Base-by-base conservation (phyloP, 2,113 vertebrate species). In the Siphamia tubifer region DNA sequence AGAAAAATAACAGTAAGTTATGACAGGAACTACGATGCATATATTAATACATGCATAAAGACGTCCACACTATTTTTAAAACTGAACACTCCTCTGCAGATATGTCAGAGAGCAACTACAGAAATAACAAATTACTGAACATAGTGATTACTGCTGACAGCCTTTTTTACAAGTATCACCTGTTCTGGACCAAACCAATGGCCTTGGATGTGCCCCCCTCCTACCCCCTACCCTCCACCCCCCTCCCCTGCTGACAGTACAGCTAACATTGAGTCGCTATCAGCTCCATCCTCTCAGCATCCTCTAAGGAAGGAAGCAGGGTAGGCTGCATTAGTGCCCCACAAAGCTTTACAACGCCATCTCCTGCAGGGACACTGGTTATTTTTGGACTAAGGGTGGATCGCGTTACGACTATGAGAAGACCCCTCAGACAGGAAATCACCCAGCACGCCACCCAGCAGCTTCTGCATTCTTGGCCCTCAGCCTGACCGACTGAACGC, bases 341-440 rank as follows among this genome's bases (percentile, higher is more conserved):
- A 19, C 64, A 43, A n/a, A 54, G 68, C 74, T 69, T 57, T 68
- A 62, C 74, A 68, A 62, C 43, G 47, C 78, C 76, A 78, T 80
- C 85, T 84, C 87, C 83, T 66, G 80, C 73, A 58, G 85, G 60
- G 85, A 67, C 69, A 24, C 42, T 39, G 47, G 87, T 84, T 92
- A 92, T 92, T 91, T 92, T 90, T 85, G 85, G 90, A 90, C 55
- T 1, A 13, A 49, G 77, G 75, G 56, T 8, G 42, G 82, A 87
- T 88, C 70, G 4, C 30, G 52, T 91, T 91, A 87, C 87, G 20
- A 74, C 81, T 69, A 80, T 51, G 64, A 86, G 78, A 86, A 87
- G 87, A 90, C 74, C 87, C 83, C 63, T 90, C 69, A 69, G 75
- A 90, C 85, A 90, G 90, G 90, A 92, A 92, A 88, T 87, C 72